Conservation (phyloP, 1,140 invertebrate species). For the Habropoda laboriosa region DNA sequence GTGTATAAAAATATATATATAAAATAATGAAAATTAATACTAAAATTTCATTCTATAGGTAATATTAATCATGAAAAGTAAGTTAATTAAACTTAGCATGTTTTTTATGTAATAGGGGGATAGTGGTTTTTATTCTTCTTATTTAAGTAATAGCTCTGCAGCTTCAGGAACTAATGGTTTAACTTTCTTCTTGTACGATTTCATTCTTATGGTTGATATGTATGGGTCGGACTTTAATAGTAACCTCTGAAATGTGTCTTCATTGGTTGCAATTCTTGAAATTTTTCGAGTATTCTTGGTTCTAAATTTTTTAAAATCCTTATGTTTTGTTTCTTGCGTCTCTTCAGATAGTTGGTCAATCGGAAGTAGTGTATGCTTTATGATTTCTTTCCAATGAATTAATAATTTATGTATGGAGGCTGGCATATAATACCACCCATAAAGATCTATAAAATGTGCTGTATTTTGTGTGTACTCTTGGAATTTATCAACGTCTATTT, state of each 20-base stretch:
- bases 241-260: background rate
- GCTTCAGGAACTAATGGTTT: no score
- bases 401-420: background rate
- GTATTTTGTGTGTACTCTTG: background rate
- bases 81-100: no score
- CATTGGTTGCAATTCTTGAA: background rate
- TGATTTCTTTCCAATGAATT: constrained; percentile 1
- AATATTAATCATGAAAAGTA: no score
- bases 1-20: no score
- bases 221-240: background rate
- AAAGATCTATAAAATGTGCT: background rate
- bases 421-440: constrained; percentile 1
- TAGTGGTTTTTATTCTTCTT: no score
- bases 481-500: background rate
- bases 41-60: no score
- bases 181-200: no score
- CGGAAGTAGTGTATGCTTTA: background rate
- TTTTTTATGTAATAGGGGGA: no score
- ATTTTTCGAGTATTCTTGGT: background rate
- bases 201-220: no score
- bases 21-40: no score
- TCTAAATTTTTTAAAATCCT: constrained; percentile 2
- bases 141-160: no score
- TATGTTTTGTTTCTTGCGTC: background rate
- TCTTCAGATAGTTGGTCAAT: constrained; percentile 5